Evolutionary conservation across 1,140 invertebrate species (phyloP).

Genomic region (Coptotermes formosanus): DNA sequence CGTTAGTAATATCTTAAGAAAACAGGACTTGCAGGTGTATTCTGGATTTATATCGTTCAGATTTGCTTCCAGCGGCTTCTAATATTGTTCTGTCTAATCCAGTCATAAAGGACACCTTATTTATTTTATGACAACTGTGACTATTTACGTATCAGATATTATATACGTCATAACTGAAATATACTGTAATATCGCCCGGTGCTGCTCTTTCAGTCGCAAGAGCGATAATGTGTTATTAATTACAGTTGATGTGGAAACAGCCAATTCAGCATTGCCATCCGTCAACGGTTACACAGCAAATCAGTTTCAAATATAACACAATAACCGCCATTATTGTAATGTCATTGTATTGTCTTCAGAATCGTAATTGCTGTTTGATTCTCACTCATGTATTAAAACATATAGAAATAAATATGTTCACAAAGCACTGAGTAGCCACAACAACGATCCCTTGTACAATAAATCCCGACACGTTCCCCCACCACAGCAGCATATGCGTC

Average conservation of each 20-base stretch:
- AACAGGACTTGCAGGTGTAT: too few species aligned
- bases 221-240: background rate
- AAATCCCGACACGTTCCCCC: background rate
- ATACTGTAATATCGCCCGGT: background rate
- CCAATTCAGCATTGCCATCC: background rate
- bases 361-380: background rate
- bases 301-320: background rate
- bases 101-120: background rate
- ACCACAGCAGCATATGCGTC: background rate
- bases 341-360: background rate
- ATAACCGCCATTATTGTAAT: background rate
- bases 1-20: too few species aligned
- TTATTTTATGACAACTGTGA: background rate
- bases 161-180: background rate
- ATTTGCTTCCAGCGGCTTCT: too few species aligned
- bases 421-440: background rate
- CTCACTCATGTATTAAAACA: background rate
- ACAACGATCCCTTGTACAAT: background rate
- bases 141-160: background rate
- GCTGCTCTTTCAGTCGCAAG: background rate
- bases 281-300: background rate
- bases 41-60: too few species aligned
- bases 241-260: background rate
- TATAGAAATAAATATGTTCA: background rate
- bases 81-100: too few species aligned